phyloP scores from a whole-genome alignment of 2,113 vertebrate species.

The Oreocharis arfaki region DNA sequence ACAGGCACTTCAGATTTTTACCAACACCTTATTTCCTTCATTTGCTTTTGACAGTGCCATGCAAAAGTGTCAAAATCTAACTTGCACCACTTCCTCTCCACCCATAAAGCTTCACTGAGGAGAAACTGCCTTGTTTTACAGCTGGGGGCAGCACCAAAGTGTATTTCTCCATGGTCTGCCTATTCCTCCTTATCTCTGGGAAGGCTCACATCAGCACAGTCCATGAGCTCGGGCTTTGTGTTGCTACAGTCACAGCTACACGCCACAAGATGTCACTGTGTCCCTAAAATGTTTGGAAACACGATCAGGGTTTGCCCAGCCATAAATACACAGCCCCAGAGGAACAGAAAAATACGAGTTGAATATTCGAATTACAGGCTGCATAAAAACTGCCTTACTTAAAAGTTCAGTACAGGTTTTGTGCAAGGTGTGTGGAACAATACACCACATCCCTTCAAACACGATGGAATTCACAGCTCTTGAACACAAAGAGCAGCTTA shows the following conservation, averaged over 20 bases:
- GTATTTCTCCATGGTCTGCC: not conserved
- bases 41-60: not conserved
- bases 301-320: not conserved
- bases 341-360: not conserved
- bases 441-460: not conserved
- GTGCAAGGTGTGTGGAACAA: not conserved
- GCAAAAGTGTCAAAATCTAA: not conserved
- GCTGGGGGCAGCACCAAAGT: not conserved
- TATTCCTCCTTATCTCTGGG: not conserved
- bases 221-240: not conserved
- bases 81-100: not conserved
- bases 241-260: not conserved
- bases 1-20: not conserved
- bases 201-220: not conserved
- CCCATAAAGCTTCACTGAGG: not conserved
- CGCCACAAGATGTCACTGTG: constrained; percentile 63
- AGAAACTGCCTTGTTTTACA: not conserved
- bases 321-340: not conserved
- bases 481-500: not conserved
- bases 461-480: not conserved
- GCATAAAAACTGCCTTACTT: not conserved
- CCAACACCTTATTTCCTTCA: not conserved
- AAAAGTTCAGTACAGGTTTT: not conserved
- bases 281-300: not conserved
- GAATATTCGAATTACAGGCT: not conserved